Base-by-base conservation (phyloP, 2,797 vertebrate genomes). In the Percopsis omiscomaycus region DNA sequence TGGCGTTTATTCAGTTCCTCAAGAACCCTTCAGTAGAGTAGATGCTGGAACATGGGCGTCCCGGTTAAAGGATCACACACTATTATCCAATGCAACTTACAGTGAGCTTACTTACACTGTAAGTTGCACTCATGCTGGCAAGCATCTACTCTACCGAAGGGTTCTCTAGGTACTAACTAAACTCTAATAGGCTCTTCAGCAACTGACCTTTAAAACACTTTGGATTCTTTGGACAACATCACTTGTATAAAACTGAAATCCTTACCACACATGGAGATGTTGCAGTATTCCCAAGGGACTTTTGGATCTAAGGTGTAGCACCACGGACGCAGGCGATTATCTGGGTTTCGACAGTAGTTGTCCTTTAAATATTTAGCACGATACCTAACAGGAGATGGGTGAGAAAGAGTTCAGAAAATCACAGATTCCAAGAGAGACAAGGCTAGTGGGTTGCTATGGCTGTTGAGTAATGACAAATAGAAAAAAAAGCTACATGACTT, bases 261-360 rank as follows among this genome's bases (percentile, higher is more conserved):
- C 96, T 93, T 92, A 99, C 97, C 96, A 71, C 97, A 99, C 80
- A 82, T 90, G 79, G 93, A 94, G 93, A 99, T 95, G 93, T 94
- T 92, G 89, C 97, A 99, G 90, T 95, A 98, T 81, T 99, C 97
- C 96, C 97, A 98, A 5, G 79, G 93, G 79, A 92, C 94, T 83
- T 93, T 92, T 81, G 93, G 94, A 90, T 98, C 96, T 94, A 94
- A 92, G 66, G 96, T 98, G 89, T 92, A 97, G 88, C 97, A 99
- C 97, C 97, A 99, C 0, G 97, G 97, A 84, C 94, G 95, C 45
- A 89, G 89, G 30, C 96, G 96, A 77, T 95, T 95, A 89, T 98
- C 94, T 0, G 96, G 97, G 86, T 99, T 99, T 67, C 96, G 96
- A 78, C 97, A 99, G 86, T 96, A 98, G 94, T 98, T 99, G 94